A percentile compares a stretch with the other conserved stretches of the same genome.
Conservation (phyloP, 2,113 vertebrate genomes). For the Chamaea fasciata region DNA sequence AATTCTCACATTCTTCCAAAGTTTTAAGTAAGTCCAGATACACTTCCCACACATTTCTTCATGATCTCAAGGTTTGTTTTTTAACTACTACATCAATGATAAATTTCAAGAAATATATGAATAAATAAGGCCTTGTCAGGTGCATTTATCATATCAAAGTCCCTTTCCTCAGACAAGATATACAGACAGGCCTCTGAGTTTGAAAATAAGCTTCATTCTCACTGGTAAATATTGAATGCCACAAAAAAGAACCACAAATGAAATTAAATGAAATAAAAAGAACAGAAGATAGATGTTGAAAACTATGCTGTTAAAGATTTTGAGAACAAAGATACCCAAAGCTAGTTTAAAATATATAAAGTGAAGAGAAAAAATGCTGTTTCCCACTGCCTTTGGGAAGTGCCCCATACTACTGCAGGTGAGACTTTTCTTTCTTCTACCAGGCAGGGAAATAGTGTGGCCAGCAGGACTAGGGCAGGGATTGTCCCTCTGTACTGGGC, state of each 20-base stretch:
- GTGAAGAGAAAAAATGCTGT: neutral
- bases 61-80: neutral
- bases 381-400: neutral
- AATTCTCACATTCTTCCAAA: conserved; percentile 45
- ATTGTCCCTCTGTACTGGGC: neutral
- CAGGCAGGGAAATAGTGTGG: neutral
- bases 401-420: neutral
- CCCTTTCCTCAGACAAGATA: neutral
- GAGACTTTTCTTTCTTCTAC: neutral
- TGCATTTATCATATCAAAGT: neutral
- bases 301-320: neutral
- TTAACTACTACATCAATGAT: neutral
- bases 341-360: neutral
- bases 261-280: neutral
- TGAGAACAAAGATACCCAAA: neutral
- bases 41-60: conserved; percentile 1
- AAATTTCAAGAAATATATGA: neutral
- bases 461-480: neutral
- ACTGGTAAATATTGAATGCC: neutral
- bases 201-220: neutral
- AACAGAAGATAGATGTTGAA: neutral
- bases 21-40: conserved; percentile 41
- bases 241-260: neutral
- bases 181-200: neutral
- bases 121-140: neutral